Evolutionary conservation across 2,113 vertebrate genomes (phyloP), one percentile per base, ranked within the genome.

Genomic region (Ammodytes dubius): DNA sequence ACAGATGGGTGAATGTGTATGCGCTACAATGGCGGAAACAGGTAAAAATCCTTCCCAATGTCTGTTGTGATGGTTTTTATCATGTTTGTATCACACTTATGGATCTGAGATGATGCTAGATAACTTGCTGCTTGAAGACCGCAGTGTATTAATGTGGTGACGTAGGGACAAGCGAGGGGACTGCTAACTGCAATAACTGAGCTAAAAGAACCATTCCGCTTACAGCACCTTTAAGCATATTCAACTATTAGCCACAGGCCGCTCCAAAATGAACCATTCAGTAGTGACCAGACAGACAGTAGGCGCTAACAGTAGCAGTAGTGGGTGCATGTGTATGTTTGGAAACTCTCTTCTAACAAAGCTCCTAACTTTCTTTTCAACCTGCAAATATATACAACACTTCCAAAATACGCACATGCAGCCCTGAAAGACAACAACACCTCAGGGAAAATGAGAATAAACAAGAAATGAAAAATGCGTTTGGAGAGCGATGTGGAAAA

Each of bases 401-500:
- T 63, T 67, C 7, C 40, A 70, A 70, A 78, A 74, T 10, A 49
- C 82, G 15, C 15, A n/a, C n/a, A n/a, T n/a, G 52, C 52, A 50
- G 39, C 56, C 56, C 27, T 35, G 35, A 37, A 50, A 78, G 65
- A 63, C 10, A 76, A 13, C 19, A 68, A 56, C 57, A 83, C 12
- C 37, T 27, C 9, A 72, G 53, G 43, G 12, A 63, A 61, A 35
- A 52, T 54, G 2, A 74, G 10, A 66, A 15, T 49, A 57, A 15
- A 71, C 14, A 61, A 54, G 17, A 65, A 67, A 13, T 45, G 45
- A 57, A n/a, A 72, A 45, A 82, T 42, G 27, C 4, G 1, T 46
- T 66, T 69, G 9, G 45, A 70, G 27, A 66, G 37, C 40, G 37
- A 66, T 37, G 19, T 72, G 13, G 59, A 40, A 71, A 70, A 77